Percentiles rank a stretch among this genome's conserved stretches.
These are phyloP conservation scores for Lagodon rhomboides DNA, from an alignment of 2,797 vertebrate species.

Conservation along the genomic window DNA sequence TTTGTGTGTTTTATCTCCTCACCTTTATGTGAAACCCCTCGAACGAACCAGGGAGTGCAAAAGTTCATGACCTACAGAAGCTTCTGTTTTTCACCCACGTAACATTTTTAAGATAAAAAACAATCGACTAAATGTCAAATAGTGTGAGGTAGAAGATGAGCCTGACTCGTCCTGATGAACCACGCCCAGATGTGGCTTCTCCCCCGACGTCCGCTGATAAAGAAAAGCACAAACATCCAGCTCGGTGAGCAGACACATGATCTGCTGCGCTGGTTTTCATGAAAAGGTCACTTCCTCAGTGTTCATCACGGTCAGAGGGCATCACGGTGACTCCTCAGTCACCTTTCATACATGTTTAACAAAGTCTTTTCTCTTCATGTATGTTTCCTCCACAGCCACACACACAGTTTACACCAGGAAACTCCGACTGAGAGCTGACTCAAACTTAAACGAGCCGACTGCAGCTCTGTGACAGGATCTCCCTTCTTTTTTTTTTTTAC, in stretches of 20 bases:
- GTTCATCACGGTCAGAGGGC: not conserved
- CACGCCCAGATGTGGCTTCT: no score
- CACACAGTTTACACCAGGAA: not conserved
- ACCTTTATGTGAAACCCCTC: not conserved
- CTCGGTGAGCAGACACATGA: not conserved
- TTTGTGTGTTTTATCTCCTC: not conserved
- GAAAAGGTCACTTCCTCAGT: slow-evolving; percentile 6
- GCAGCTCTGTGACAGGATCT: slow-evolving; percentile 29
- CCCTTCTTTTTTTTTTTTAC: slow-evolving; percentile 34
- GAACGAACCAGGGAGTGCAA: not conserved
- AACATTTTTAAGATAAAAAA: not conserved
- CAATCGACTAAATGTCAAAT: not conserved
- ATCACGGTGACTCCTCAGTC: no score
- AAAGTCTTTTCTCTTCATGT: no score
- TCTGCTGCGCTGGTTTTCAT: not conserved
- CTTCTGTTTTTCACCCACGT: not conserved
- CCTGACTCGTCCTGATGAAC: not conserved
- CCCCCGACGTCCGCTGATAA: not conserved
- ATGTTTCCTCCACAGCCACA: not conserved
- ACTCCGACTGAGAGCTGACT: slow-evolving; percentile 15
- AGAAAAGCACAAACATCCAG: not conserved
- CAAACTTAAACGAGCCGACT: slow-evolving; percentile 7
- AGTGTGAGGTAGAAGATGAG: not conserved
- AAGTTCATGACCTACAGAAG: not conserved
- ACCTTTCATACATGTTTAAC: no score